Evolutionary conservation across 2,888 invertebrate species (phyloP).

Genomic region (Panzeria rudis): DNA sequence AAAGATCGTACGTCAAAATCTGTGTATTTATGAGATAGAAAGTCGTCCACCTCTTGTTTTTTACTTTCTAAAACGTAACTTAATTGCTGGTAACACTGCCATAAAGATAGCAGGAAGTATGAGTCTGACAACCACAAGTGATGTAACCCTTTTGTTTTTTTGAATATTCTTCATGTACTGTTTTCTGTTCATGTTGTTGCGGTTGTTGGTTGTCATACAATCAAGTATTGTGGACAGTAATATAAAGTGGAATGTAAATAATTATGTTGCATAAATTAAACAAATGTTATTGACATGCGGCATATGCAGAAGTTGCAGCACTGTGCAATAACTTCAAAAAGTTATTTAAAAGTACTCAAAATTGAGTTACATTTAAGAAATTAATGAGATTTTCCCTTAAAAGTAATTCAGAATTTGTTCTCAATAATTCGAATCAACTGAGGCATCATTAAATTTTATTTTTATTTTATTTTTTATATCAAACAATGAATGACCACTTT

Average conservation of each 20-base stretch:
- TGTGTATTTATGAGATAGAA: too few species aligned
- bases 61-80: background rate
- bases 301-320: constrained; percentile 7
- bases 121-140: constrained; percentile 57
- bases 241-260: constrained; percentile 74
- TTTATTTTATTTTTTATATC: constrained; percentile 27
- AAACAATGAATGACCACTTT: constrained; percentile 69
- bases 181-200: constrained; percentile 45
- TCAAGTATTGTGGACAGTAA: constrained; percentile 61
- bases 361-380: background rate
- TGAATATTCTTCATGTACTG: constrained; percentile 10
- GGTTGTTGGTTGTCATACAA: constrained; percentile 45
- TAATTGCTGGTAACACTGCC: constrained; percentile 14
- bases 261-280: constrained; percentile 75
- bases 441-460: constrained; percentile 66
- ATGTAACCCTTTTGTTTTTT: constrained; percentile 32
- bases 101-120: constrained; percentile 11
- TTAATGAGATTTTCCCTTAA: constrained; percentile 44
- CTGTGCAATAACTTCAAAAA: background rate
- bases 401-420: constrained; percentile 32
- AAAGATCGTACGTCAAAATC: too few species aligned
- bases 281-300: constrained; percentile 68
- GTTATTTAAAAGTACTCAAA: background rate
- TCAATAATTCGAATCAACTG: constrained; percentile 32
- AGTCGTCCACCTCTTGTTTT: background rate